Percentiles rank a stretch among this genome's conserved stretches.
Conservation (phyloP, 2,113 vertebrate genomes). For the Pyrgilauda ruficollis region DNA sequence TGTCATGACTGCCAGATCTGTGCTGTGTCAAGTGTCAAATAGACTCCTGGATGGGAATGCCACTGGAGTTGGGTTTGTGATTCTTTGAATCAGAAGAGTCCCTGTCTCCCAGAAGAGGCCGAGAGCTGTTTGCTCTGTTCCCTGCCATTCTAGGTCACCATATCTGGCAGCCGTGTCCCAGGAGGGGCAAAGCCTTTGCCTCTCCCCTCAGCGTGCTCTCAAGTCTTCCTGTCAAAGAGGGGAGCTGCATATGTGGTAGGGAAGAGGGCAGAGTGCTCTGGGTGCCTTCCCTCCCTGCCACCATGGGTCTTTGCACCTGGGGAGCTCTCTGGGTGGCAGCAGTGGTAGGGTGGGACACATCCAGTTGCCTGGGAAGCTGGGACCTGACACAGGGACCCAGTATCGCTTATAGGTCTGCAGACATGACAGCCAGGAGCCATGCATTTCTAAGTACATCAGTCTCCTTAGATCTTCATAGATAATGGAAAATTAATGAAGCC, state of each 20-base stretch:
- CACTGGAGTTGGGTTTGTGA: background rate
- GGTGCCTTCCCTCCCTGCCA: background rate
- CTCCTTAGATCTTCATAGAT: background rate
- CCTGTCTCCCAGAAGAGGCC: background rate
- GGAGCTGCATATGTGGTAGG: too few species aligned
- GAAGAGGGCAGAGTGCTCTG: background rate
- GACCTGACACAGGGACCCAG: background rate
- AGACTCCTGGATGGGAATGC: background rate
- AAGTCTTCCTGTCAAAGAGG: background rate
- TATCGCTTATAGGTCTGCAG: background rate
- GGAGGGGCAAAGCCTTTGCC: background rate
- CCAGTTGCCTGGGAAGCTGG: background rate
- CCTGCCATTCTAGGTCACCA: background rate
- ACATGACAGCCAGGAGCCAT: background rate
- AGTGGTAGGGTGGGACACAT: background rate
- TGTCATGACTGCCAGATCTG: background rate
- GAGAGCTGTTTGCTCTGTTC: background rate
- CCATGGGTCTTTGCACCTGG: background rate
- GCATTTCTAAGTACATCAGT: background rate
- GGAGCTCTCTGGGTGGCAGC: background rate
- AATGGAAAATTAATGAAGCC: background rate
- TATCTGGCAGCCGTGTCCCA: background rate
- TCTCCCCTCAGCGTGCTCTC: background rate
- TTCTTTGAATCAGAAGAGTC: background rate
- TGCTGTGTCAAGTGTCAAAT: accelerated